phyloP scores from a whole-genome alignment of 2,797 vertebrate genomes.

The Craterocephalus amniculus region DNA sequence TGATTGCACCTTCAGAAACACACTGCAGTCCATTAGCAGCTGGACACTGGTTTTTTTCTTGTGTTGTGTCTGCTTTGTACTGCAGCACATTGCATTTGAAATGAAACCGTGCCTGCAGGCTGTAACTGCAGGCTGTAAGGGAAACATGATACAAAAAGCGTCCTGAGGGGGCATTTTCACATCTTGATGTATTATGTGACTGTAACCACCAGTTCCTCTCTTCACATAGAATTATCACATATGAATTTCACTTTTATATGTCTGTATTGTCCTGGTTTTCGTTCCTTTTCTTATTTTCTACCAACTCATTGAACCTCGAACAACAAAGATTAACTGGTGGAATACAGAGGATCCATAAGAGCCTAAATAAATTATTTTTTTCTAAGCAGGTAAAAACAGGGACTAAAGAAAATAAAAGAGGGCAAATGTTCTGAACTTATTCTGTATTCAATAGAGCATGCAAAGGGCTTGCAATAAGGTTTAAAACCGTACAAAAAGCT shows the following conservation, averaged over 20 bases:
- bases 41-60: constrained; percentile 13
- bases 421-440: neutral
- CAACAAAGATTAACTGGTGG: too few species aligned
- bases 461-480: neutral
- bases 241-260: too few species aligned
- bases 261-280: neutral
- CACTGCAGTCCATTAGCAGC: constrained; percentile 21
- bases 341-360: neutral
- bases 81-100: constrained; percentile 17
- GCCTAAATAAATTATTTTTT: neutral
- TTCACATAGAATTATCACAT: neutral
- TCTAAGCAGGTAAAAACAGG: neutral
- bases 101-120: constrained; percentile 12
- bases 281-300: neutral
- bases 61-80: constrained; percentile 9
- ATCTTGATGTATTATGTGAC: neutral
- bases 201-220: neutral
- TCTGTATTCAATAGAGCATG: too few species aligned
- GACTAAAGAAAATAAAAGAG: neutral
- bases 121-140: constrained; percentile 11
- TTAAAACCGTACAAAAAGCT: neutral
- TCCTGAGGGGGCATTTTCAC: neutral
- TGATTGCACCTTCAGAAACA: constrained; percentile 14
- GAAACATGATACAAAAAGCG: neutral
- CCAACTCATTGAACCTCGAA: too few species aligned